Conservation (phyloP, 2,888 invertebrate species). For the Muschampia staudingeri region DNA sequence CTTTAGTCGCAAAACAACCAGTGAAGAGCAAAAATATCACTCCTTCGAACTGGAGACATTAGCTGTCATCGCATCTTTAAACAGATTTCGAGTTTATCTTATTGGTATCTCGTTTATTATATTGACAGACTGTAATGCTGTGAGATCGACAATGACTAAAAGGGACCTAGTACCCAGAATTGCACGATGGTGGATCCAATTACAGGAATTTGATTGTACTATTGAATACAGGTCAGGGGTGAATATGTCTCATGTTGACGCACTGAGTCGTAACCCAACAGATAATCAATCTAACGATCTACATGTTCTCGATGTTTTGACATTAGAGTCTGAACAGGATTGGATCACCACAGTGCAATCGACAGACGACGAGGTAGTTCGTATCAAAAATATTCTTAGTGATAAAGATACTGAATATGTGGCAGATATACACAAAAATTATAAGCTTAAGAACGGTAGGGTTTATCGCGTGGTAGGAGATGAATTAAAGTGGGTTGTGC, state of each 20-base stretch:
- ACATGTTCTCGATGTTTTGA: conserved; percentile 3
- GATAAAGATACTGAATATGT: conserved; percentile 8
- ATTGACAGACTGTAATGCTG: conserved; percentile 63
- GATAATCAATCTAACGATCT: neutral
- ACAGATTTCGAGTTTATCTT: conserved; percentile 63
- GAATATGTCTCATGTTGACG: conserved; percentile 63
- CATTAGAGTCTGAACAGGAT: neutral
- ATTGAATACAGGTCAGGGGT: conserved; percentile 63
- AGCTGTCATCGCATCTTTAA: conserved; percentile 59
- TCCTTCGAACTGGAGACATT: conserved; percentile 61
- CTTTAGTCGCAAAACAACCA: conserved; percentile 56
- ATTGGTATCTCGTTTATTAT: conserved; percentile 59
- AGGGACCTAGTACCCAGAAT: conserved; percentile 58
- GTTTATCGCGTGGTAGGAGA: conserved; percentile 56
- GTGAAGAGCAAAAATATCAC: conserved; percentile 41
- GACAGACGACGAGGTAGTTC: neutral
- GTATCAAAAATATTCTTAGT: conserved; percentile 22
- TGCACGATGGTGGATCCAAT: conserved; percentile 63
- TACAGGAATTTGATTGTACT: conserved; percentile 63
- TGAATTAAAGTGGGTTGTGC: conserved; percentile 64
- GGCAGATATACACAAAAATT: conserved; percentile 60
- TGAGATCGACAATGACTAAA: conserved; percentile 49
- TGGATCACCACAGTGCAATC: conserved; percentile 24
- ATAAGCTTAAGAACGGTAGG: conserved; percentile 52
- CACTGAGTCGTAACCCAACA: conserved; percentile 14